These are phyloP conservation scores for Galago senegalensis DNA, from an alignment of 2,797 vertebrate genomes.

Conservation along the genomic window DNA sequence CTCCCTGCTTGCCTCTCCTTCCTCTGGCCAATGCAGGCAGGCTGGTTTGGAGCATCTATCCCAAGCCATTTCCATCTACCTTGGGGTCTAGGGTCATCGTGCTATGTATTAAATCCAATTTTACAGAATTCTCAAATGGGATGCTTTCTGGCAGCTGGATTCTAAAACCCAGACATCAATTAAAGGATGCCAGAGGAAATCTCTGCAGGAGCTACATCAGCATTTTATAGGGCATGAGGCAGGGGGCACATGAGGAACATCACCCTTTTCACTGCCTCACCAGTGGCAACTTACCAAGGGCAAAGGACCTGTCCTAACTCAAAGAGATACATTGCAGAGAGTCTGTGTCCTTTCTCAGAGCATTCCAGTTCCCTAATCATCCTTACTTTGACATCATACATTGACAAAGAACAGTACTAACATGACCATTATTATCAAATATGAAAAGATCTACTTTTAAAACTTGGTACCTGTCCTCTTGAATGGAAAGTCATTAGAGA, in stretches of 20 bases:
- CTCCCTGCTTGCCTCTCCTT: neutral
- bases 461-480: conserved; percentile 40
- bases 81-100: conserved; percentile 67
- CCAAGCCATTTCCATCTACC: conserved; percentile 68
- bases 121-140: conserved; percentile 60
- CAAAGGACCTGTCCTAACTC: conserved; percentile 50
- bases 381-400: conserved; percentile 35
- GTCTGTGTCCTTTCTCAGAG: conserved; percentile 17
- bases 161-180: conserved; percentile 80
- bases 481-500: conserved; percentile 67
- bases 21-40: neutral
- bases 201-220: conserved; percentile 45
- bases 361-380: neutral
- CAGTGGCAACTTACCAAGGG: conserved; percentile 48
- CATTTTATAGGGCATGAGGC: conserved; percentile 61
- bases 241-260: neutral
- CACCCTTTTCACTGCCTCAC: neutral
- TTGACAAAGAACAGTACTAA: conserved; percentile 35
- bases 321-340: neutral
- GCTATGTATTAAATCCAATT: conserved; percentile 60
- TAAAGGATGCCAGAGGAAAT: conserved; percentile 71
- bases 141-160: conserved; percentile 79
- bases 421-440: conserved; percentile 10
- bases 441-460: conserved; percentile 55
- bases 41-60: conserved; percentile 14